Evolutionary conservation across 2,888 invertebrate genomes (phyloP).

Genomic region (Punctoribates punctum): DNA sequence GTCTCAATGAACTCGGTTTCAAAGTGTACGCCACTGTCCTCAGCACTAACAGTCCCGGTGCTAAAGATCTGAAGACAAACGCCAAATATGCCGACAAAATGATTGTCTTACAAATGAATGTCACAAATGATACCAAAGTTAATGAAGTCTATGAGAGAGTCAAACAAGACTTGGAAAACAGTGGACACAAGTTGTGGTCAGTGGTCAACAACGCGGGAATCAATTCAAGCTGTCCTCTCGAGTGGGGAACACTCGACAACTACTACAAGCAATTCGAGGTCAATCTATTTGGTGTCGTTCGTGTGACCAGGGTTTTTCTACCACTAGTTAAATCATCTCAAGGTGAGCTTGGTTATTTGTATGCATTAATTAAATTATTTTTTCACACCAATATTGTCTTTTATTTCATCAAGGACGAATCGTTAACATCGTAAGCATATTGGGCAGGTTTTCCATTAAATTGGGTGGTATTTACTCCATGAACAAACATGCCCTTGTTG

Average conservation of each 20-base stretch:
- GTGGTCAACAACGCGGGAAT: constrained; percentile 59
- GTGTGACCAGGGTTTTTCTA: constrained; percentile 52
- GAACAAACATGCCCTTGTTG: constrained; percentile 51
- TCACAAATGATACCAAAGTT: constrained; percentile 52
- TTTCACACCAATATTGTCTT: background rate
- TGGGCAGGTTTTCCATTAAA: constrained; percentile 38
- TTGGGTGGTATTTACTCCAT: constrained; percentile 49
- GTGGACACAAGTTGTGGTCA: constrained; percentile 54
- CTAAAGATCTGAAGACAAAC: background rate
- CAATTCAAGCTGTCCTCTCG: constrained; percentile 55
- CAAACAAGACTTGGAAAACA: constrained; percentile 26
- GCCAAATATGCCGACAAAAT: constrained; percentile 41
- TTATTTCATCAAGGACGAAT: background rate
- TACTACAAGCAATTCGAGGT: constrained; percentile 52
- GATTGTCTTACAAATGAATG: constrained; percentile 52
- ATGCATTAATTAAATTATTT: background rate
- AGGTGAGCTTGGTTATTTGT: constrained; percentile 41
- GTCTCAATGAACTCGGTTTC: constrained; percentile 37
- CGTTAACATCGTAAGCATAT: constrained; percentile 51
- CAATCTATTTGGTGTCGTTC: constrained; percentile 51
- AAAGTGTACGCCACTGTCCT: constrained; percentile 41
- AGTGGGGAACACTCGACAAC: constrained; percentile 55
- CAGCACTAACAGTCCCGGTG: constrained; percentile 29
- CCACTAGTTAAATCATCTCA: constrained; percentile 50
- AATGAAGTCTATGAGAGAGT: constrained; percentile 38